Conservation (phyloP, 2,113 vertebrate species). For the Eulemur macaco region DNA sequence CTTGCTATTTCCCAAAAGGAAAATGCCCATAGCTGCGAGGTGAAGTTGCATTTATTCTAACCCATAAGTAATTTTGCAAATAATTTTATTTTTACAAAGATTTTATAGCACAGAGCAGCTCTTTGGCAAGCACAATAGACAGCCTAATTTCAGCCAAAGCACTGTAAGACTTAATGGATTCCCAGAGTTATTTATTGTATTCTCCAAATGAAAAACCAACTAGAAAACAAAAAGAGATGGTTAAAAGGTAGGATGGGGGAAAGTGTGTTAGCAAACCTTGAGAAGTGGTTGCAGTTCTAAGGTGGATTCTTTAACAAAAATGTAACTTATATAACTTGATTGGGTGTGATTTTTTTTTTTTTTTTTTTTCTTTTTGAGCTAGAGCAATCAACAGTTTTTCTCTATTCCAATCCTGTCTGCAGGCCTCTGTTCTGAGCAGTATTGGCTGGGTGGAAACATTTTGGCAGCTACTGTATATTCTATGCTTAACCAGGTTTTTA, state of each 20-base stretch:
- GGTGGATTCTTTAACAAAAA: neutral
- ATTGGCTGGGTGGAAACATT: neutral
- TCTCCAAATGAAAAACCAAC: neutral
- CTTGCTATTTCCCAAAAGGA: neutral
- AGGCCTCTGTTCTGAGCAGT: neutral
- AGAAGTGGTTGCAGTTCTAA: neutral
- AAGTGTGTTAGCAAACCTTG: neutral
- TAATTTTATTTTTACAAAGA: neutral
- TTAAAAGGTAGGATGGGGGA: neutral
- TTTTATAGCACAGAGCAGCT: neutral
- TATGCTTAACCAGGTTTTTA: constrained; percentile 61
- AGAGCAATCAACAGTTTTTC: neutral
- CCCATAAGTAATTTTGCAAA: neutral
- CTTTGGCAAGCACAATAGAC: neutral
- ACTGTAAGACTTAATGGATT: neutral
- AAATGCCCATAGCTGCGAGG: neutral
- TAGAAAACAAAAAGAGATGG: neutral
- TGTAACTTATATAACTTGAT: neutral
- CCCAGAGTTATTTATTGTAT: neutral
- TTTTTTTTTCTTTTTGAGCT: neutral
- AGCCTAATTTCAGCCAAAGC: constrained; percentile 3
- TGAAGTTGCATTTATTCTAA: neutral
- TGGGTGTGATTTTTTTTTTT: neutral
- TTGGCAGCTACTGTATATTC: neutral
- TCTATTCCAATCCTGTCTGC: neutral